phyloP scores from a whole-genome alignment of 2,888 invertebrate genomes.

The Ferdinandea cuprea region DNA sequence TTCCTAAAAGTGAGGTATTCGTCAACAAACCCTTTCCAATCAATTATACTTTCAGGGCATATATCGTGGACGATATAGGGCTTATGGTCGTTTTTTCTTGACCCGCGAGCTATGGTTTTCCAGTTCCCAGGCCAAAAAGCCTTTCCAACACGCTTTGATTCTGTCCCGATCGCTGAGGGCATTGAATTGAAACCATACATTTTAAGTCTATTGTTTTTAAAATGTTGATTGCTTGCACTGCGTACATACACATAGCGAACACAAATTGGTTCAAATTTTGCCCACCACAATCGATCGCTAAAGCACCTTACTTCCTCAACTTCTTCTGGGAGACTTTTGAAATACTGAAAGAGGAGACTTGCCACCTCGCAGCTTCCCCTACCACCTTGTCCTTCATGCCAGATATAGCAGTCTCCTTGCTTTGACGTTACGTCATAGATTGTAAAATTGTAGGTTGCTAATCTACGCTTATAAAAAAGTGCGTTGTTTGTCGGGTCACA shows the following conservation, averaged over 20 bases:
- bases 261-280: too few species aligned
- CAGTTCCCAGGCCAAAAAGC: constrained; percentile 11
- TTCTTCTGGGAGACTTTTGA: constrained; percentile 7
- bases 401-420: constrained; percentile 19
- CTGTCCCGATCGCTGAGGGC: too few species aligned
- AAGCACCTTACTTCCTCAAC: constrained; percentile 16
- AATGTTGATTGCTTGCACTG: too few species aligned
- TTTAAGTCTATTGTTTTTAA: too few species aligned
- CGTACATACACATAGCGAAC: too few species aligned
- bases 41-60: too few species aligned
- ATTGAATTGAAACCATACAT: too few species aligned
- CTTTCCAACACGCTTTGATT: constrained; percentile 20
- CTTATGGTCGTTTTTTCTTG: background rate
- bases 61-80: background rate
- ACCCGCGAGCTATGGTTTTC: background rate
- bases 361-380: too few species aligned
- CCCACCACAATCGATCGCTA: constrained; percentile 18
- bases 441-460: too few species aligned
- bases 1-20: constrained; percentile 11
- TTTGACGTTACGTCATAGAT: too few species aligned
- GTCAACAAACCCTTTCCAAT: constrained; percentile 28
- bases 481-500: background rate
- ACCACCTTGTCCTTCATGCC: constrained; percentile 12
- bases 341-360: constrained; percentile 16
- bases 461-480: background rate